A percentile compares a stretch with the other conserved stretches of the same genome.
phyloP scores from a whole-genome alignment of 2,888 invertebrate genomes.

The Brassicogethes aeneus region DNA sequence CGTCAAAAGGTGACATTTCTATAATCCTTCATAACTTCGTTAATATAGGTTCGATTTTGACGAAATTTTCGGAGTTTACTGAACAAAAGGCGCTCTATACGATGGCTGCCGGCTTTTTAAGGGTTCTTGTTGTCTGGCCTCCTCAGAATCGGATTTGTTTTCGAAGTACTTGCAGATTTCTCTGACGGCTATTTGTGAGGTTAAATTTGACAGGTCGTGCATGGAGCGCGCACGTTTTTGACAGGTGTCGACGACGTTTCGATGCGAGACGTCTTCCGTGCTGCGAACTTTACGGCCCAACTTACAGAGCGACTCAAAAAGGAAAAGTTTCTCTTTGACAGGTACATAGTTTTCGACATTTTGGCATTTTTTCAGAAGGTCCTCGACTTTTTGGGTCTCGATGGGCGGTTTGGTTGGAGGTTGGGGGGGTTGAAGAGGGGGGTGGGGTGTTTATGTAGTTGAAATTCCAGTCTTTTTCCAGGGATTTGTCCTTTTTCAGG shows the following conservation, averaged over 20 bases:
- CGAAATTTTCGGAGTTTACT: too few relatives aligned
- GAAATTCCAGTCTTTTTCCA: conserved; percentile 32
- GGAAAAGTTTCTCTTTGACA: conserved; percentile 58
- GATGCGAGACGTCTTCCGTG: conserved; percentile 52
- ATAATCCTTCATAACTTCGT: too few relatives aligned
- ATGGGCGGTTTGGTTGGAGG: conserved; percentile 8
- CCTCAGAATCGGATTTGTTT: conserved; percentile 31
- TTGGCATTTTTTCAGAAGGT: conserved; percentile 46
- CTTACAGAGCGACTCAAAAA: conserved; percentile 61
- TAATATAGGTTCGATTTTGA: too few relatives aligned
- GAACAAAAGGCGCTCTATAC: too few relatives aligned
- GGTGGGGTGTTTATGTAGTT: conserved; percentile 19
- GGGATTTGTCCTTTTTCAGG: conserved; percentile 21
- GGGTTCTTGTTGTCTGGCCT: neutral
- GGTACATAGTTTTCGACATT: conserved; percentile 58
- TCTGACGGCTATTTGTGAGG: conserved; percentile 46
- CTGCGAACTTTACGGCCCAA: conserved; percentile 53
- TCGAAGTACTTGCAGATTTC: conserved; percentile 66
- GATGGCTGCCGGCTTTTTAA: neutral
- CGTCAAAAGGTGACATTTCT: too few relatives aligned
- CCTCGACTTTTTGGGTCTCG: conserved; percentile 41
- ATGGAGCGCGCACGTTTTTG: conserved; percentile 55
- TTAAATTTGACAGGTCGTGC: conserved; percentile 50
- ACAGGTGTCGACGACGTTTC: conserved; percentile 38
- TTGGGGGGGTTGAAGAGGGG: neutral